These are phyloP conservation scores for Callipepla californica DNA, from an alignment of 2,113 vertebrate genomes.

Conservation along the genomic window DNA sequence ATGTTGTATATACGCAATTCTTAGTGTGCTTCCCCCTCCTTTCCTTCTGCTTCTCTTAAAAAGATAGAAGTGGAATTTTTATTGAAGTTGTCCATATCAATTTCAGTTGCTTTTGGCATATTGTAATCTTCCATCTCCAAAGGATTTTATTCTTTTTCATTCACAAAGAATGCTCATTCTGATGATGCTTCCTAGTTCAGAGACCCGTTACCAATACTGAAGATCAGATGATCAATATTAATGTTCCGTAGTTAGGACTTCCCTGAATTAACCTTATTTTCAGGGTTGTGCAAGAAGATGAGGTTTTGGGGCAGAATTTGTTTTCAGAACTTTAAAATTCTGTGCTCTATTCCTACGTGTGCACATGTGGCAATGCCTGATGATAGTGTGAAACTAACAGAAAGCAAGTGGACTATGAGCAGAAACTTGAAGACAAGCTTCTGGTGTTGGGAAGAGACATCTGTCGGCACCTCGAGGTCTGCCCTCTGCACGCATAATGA, in stretches of 20 bases:
- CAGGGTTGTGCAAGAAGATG: background rate
- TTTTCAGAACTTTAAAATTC: background rate
- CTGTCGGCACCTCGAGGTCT: background rate
- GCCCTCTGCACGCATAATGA: background rate
- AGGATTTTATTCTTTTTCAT: background rate
- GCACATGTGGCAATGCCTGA: background rate
- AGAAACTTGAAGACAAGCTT: background rate
- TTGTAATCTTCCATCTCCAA: background rate
- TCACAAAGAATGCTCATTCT: background rate
- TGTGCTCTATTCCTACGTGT: background rate
- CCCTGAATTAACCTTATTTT: background rate
- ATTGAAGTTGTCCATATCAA: background rate
- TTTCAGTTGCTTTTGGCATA: background rate
- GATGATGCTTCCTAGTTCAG: background rate
- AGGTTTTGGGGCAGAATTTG: background rate
- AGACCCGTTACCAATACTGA: background rate
- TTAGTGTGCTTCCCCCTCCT: background rate
- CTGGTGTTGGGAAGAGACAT: background rate
- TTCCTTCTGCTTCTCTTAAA: background rate
- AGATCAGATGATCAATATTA: background rate
- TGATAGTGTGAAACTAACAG: background rate
- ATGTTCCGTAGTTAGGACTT: background rate
- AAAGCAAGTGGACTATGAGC: rapidly evolving
- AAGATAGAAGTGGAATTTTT: background rate
- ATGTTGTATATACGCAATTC: background rate